Evolutionary conservation across 2,113 vertebrate species (phyloP).

Genomic region (Crotalus helleri): DNA sequence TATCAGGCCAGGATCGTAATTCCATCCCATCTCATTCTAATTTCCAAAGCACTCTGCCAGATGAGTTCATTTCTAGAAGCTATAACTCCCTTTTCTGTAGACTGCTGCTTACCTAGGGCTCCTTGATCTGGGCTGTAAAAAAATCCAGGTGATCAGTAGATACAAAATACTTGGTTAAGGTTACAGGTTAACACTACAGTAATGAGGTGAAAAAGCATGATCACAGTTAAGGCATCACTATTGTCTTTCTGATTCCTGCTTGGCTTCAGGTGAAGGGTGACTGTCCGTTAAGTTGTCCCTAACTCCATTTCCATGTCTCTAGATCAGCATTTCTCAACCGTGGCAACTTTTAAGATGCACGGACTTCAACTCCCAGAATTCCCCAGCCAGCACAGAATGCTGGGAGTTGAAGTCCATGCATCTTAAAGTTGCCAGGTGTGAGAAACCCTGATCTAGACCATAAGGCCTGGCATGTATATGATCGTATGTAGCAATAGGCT

Average conservation of each 20-base stretch:
- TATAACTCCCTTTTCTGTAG: not conserved
- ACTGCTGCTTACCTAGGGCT: not conserved
- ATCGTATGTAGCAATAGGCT: accelerated
- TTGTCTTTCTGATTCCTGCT: not conserved
- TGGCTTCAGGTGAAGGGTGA: too few species aligned
- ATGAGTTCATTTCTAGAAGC: not conserved
- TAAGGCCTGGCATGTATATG: not conserved
- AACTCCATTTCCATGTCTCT: not conserved
- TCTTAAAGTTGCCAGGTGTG: not conserved
- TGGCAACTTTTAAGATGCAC: not conserved
- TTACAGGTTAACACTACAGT: not conserved
- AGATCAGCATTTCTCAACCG: not conserved
- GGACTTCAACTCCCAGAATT: not conserved
- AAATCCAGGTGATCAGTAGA: not conserved
- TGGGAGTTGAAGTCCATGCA: not conserved
- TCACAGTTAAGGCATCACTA: not conserved
- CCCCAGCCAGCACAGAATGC: not conserved
- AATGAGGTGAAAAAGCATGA: not conserved
- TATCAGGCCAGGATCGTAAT: not conserved
- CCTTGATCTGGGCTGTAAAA: not conserved
- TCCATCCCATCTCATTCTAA: not conserved
- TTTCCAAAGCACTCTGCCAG: not conserved
- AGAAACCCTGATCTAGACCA: not conserved
- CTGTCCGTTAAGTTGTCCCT: not conserved
- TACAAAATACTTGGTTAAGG: not conserved